Evolutionary conservation across 30 jellyfish, hydroid and myxozoan genomes (phyloP), one percentile per base, ranked within the genome.

Genomic region (Sanderia malayensis): DNA sequence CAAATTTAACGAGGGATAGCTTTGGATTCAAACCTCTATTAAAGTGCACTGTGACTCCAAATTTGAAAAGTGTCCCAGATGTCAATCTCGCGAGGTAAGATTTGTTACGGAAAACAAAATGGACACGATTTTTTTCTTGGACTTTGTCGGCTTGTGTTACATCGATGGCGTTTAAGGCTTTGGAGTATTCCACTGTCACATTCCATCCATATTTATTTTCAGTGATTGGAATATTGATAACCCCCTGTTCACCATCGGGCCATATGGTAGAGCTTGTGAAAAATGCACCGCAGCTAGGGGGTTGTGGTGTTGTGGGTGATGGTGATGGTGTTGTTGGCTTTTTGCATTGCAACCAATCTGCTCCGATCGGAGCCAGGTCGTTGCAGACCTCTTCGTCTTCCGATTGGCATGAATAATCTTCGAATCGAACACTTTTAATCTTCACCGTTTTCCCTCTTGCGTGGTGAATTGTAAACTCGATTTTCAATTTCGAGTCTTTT

Each of bases 181-280:
- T 57, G 66, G 32, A 57, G 37, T 28, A 78, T 28, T 11, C 34
- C 28, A 78, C 61, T 4, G 89, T 78, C 2, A 78, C 46, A 28
- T 78, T 78, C 93, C 93, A 80, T 13, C 84, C 84, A 6, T 67
- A 21, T 26, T 52, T 81, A 1, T 15, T 41, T n/a, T 29, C 45
- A n/a, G 37, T 58, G 65, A 80, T 34, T 2, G 85, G 93, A 34
- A 80, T 61, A 11, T 31, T 55, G 28, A 80, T 25, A 47, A 28
- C 31, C 19, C 93, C 93, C 41, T 67, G 58, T 23, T 66, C 74
- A 41, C 93, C 93, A 59, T 80, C 84, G 25, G 84, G 84, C 93
- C 93, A 80, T 9, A 37, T 1, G 26, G 71, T 46, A 27, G 32
- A 2, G 3, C 45, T 18, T 21, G 20, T 34, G 47, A 80, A 69